Evolutionary conservation across 64 coral and sea anemone species (phyloP).

Genomic region (Dendronephthya gigantea): DNA sequence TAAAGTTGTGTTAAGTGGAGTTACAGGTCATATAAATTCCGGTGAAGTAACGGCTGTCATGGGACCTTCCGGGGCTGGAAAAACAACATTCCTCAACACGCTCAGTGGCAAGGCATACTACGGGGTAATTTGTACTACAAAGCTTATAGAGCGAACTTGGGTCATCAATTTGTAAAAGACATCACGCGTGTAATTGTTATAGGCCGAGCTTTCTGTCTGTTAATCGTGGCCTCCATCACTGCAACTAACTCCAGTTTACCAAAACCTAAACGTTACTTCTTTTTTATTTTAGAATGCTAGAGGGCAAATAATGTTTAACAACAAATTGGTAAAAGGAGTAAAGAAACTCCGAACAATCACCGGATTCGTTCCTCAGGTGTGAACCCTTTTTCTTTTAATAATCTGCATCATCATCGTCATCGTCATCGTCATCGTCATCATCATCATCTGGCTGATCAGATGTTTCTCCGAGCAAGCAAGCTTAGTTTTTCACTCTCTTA

Average conservation of each 20-base stretch:
- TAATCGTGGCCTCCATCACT: no score
- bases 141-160: no score
- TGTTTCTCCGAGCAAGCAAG: no score
- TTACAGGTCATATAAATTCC: background rate
- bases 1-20: background rate
- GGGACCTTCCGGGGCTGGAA: constrained; percentile 6
- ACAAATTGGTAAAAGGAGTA: background rate
- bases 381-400: background rate
- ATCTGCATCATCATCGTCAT: background rate
- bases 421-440: no score
- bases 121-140: background rate
- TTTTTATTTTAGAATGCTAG: background rate
- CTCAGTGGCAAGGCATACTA: background rate
- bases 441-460: no score
- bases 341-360: background rate
- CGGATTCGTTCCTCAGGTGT: constrained; percentile 7
- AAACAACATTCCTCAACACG: constrained; percentile 10
- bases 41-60: background rate
- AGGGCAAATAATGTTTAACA: background rate
- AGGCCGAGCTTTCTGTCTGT: no score
- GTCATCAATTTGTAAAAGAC: no score
- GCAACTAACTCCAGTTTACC: no score
- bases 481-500: no score
- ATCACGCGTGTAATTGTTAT: no score
- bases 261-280: background rate